Evolutionary conservation across 2,797 vertebrate species (phyloP).

Genomic region (Coreius guichenoti): DNA sequence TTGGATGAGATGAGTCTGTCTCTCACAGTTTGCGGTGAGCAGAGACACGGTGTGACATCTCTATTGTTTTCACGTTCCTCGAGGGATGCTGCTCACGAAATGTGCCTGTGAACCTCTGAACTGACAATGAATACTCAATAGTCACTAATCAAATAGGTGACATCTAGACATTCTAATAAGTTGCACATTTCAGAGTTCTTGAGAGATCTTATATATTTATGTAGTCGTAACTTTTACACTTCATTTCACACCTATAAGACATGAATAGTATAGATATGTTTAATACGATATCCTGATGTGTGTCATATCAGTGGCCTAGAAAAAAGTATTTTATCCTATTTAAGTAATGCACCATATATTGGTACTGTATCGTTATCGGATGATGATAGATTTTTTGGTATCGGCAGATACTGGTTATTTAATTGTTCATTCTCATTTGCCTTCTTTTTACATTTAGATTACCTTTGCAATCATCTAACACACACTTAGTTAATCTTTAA

Average conservation of each 20-base stretch:
- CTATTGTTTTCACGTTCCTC: conserved; percentile 28
- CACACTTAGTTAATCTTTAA: neutral
- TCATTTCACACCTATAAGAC: neutral
- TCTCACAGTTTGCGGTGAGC: conserved; percentile 43
- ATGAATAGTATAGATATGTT: neutral
- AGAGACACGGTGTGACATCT: conserved; percentile 39
- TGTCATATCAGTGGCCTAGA: neutral
- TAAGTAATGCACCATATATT: neutral
- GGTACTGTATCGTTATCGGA: neutral
- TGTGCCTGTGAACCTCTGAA: neutral
- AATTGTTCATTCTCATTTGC: neutral
- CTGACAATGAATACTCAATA: neutral
- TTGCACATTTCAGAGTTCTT: neutral
- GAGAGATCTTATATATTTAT: neutral
- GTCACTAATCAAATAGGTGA: neutral
- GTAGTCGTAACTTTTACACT: neutral
- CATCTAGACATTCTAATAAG: neutral
- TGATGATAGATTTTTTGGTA: neutral
- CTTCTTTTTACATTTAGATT: neutral
- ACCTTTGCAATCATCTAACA: neutral
- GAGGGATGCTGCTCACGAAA: neutral
- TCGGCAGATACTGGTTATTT: neutral
- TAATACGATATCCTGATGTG: neutral
- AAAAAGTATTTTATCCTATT: neutral
- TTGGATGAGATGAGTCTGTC: conserved; percentile 56